Evolutionary conservation across 2,888 invertebrate genomes (phyloP).

Genomic region (Carcina quercana): DNA sequence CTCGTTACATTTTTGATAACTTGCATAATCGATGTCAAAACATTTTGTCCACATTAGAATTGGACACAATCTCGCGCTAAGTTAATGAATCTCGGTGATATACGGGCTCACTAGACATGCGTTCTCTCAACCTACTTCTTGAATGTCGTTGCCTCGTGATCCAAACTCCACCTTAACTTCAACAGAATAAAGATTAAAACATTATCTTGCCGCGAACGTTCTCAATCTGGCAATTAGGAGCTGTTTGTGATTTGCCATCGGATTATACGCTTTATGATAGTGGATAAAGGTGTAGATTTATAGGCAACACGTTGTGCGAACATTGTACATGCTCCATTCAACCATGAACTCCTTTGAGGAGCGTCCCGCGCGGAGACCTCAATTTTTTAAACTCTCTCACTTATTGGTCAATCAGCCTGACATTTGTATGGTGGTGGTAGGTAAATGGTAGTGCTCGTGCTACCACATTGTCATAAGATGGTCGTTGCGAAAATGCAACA

Average conservation of each 20-base stretch:
- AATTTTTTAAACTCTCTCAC: slow-evolving; percentile 69
- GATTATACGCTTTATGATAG: slow-evolving; percentile 42
- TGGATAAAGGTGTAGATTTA: slow-evolving; percentile 35
- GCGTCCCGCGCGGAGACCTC: slow-evolving; percentile 69
- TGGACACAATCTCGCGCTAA: slow-evolving; percentile 1
- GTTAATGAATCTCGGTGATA: slow-evolving; percentile 67
- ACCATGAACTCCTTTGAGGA: slow-evolving; percentile 72
- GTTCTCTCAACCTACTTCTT: slow-evolving; percentile 71
- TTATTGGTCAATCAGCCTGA: slow-evolving; percentile 68
- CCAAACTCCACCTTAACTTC: slow-evolving; percentile 50
- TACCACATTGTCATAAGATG: slow-evolving; percentile 36
- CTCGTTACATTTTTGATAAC: no score
- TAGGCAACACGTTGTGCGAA: slow-evolving; percentile 29
- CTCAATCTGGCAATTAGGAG: slow-evolving; percentile 68
- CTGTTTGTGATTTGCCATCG: slow-evolving; percentile 35
- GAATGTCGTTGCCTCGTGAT: slow-evolving; percentile 47
- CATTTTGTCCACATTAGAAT: no score
- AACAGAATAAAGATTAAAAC: slow-evolving; percentile 48
- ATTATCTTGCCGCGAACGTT: slow-evolving; percentile 43
- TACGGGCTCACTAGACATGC: slow-evolving; percentile 62
- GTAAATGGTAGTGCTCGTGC: slow-evolving; percentile 34
- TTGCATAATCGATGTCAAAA: no score
- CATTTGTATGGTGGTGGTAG: slow-evolving; percentile 42
- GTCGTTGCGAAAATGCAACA: slow-evolving; percentile 31
- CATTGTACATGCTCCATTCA: slow-evolving; percentile 66